phyloP scores from a whole-genome alignment of 2,888 invertebrate species.

The Cataglyphis albicans region DNA sequence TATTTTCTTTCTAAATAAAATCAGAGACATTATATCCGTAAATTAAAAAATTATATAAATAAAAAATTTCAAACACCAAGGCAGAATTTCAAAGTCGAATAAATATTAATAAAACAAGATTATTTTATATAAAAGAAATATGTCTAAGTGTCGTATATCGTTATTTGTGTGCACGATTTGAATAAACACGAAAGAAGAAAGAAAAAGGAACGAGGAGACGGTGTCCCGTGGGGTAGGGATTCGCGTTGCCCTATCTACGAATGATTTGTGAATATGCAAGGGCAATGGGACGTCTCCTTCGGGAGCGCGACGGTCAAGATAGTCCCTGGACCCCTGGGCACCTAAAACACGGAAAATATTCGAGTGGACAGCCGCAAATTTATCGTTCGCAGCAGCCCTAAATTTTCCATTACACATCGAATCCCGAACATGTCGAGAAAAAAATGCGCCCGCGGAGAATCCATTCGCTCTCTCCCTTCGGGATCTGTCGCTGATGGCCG shows the following conservation, averaged over 20 bases:
- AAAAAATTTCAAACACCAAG: not conserved
- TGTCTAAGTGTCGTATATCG: not conserved
- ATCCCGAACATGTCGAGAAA: conserved; percentile 76
- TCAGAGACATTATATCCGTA: not conserved
- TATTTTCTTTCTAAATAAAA: not conserved
- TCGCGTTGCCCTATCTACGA: conserved; percentile 79
- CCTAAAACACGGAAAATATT: conserved; percentile 86
- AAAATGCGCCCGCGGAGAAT: conserved; percentile 78
- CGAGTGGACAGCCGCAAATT: conserved; percentile 86
- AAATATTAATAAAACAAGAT: not conserved
- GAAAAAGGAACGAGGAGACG: conserved; percentile 47
- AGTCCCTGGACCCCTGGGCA: conserved; percentile 82
- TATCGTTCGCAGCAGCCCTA: conserved; percentile 84
- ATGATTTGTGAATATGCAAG: conserved; percentile 86
- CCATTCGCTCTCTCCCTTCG: conserved; percentile 68
- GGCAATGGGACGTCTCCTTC: conserved; percentile 82
- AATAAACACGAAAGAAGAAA: conserved; percentile 63
- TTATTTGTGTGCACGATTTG: conserved; percentile 59
- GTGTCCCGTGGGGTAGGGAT: conserved; percentile 78
- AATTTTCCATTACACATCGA: conserved; percentile 85
- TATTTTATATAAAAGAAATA: not conserved
- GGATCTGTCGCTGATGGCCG: conserved; percentile 48
- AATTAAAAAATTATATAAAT: not conserved
- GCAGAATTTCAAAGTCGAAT: not conserved
- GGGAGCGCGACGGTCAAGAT: conserved; percentile 84